These are phyloP conservation scores for Sebastes hubbsi DNA, from an alignment of 2,797 vertebrate genomes.

Conservation along the genomic window DNA sequence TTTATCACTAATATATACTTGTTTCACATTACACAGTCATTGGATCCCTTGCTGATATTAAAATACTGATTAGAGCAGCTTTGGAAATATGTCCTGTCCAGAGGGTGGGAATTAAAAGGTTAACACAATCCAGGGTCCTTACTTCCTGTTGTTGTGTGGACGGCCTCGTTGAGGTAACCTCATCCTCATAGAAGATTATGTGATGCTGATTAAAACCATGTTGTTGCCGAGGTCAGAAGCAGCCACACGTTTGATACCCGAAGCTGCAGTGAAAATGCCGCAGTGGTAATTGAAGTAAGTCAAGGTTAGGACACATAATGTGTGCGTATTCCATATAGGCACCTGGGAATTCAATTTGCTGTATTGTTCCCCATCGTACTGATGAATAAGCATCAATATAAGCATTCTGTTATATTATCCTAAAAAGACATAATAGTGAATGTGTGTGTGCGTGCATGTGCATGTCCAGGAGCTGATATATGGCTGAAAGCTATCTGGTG, in stretches of 20 bases:
- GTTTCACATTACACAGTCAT: neutral
- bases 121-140: neutral
- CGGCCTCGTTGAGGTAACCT: neutral
- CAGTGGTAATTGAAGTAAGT: constrained; percentile 28
- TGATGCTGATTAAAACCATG: constrained; percentile 30
- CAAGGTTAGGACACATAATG: constrained; percentile 2
- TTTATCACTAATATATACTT: neutral
- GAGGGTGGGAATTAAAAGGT: neutral
- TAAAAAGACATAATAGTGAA: neutral
- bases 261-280: constrained; percentile 16
- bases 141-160: neutral
- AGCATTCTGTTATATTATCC: neutral
- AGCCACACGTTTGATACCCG: constrained; percentile 7
- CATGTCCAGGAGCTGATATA: constrained; percentile 9
- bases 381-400: neutral
- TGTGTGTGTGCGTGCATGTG: neutral
- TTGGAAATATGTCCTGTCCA: neutral
- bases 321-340: neutral
- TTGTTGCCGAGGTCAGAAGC: neutral
- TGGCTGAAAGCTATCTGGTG: constrained; percentile 41
- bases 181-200: constrained; percentile 11
- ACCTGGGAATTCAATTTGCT: neutral
- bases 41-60: neutral
- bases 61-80: neutral
- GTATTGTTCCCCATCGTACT: neutral